phyloP scores from a whole-genome alignment of 2,888 invertebrate species.

The Eumerus sabulonum region DNA sequence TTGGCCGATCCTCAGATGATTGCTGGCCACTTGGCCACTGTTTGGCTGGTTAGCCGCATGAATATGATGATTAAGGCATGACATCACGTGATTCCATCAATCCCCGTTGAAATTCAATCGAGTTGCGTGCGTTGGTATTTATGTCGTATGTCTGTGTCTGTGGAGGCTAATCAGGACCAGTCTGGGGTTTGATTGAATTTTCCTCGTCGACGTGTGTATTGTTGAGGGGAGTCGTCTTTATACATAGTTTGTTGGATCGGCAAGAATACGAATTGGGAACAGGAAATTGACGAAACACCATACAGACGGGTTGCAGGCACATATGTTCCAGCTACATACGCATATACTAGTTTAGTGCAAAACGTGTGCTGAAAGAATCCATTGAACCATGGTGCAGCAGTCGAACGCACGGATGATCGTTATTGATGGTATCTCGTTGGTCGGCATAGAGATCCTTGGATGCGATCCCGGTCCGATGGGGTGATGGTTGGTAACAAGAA shows the following conservation, averaged over 20 bases:
- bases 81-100: slow-evolving; percentile 68
- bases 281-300: slow-evolving; percentile 66
- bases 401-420: slow-evolving; percentile 46
- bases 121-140: slow-evolving; percentile 16
- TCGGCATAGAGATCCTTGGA: slow-evolving; percentile 18
- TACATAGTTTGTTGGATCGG: slow-evolving; percentile 35
- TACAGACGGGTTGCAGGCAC: slow-evolving; percentile 29
- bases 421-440: slow-evolving; percentile 40
- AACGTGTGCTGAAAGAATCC: slow-evolving; percentile 44
- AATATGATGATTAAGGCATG: slow-evolving; percentile 66
- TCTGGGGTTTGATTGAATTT: slow-evolving; percentile 65
- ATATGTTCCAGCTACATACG: slow-evolving; percentile 2
- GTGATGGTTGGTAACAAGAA: slow-evolving; percentile 57
- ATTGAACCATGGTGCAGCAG: slow-evolving; percentile 35
- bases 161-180: slow-evolving; percentile 57
- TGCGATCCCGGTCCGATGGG: slow-evolving; percentile 38
- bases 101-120: slow-evolving; percentile 62
- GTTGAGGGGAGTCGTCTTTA: slow-evolving; percentile 39
- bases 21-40: slow-evolving; percentile 77
- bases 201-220: slow-evolving; percentile 1
- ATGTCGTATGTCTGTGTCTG: slow-evolving; percentile 24
- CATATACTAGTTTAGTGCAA: slow-evolving; percentile 5
- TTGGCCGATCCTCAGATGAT: too few relatives aligned
- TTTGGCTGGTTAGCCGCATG: slow-evolving; percentile 73
- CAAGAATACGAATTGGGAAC: slow-evolving; percentile 46